These are phyloP conservation scores for Carterocephalus palaemon DNA, from an alignment of 2,888 invertebrate genomes.

Conservation along the genomic window DNA sequence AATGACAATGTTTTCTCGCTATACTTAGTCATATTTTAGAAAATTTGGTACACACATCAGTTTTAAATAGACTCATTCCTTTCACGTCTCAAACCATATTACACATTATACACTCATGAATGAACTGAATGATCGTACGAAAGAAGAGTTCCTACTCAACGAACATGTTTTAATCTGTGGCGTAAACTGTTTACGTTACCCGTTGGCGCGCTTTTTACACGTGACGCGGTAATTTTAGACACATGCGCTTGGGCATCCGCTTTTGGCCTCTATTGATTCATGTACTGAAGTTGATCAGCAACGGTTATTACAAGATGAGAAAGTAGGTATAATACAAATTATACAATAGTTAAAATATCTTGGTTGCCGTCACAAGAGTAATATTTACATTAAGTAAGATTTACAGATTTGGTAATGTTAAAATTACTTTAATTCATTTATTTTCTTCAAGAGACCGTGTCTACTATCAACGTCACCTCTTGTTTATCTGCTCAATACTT, in stretches of 20 bases:
- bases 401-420: no score
- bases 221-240: slow-evolving; percentile 46
- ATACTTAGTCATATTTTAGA: no score
- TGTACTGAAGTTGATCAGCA: background rate
- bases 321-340: no score
- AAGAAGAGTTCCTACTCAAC: background rate
- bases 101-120: slow-evolving; percentile 1
- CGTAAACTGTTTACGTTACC: slow-evolving; percentile 49
- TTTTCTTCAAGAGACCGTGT: slow-evolving; percentile 5
- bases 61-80: no score
- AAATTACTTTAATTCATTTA: no score
- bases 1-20: no score
- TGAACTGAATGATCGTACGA: slow-evolving; percentile 12
- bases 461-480: slow-evolving; percentile 11
- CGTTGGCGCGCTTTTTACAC: slow-evolving; percentile 47
- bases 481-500: slow-evolving; percentile 2
- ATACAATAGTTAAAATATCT: no score
- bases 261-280: slow-evolving; percentile 2
- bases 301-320: no score
- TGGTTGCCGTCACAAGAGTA: no score
- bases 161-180: slow-evolving; percentile 11
- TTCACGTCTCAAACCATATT: background rate
- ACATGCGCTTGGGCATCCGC: slow-evolving; percentile 46
- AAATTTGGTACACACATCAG: no score
- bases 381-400: no score